Percentiles rank a stretch among this genome's conserved stretches.
Evolutionary conservation across 2,888 invertebrate species (phyloP).

Genomic region (Morpho helenor): DNA sequence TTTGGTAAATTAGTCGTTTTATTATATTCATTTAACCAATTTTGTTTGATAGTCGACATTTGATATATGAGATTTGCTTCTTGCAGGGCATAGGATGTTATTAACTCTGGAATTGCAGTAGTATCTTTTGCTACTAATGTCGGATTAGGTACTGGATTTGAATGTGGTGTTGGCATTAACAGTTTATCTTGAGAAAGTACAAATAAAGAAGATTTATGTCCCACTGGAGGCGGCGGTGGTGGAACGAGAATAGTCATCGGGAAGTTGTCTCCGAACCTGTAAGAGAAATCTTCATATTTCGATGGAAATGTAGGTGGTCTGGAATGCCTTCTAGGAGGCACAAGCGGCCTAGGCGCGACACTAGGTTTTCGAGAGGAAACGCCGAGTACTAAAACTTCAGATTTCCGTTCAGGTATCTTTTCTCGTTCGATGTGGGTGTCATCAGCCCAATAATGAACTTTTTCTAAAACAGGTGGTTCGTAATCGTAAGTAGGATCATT

Average conservation of each 20-base stretch:
- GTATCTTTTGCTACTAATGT: constrained; percentile 38
- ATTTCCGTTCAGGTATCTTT: constrained; percentile 78
- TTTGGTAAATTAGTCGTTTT: constrained; percentile 46
- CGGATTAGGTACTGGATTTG: constrained; percentile 34
- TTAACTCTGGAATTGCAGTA: constrained; percentile 37
- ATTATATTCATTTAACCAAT: constrained; percentile 59
- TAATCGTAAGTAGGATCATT: constrained; percentile 93
- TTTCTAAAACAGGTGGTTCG: constrained; percentile 88
- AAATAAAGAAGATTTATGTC: constrained; percentile 44
- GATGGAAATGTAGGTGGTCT: constrained; percentile 41
- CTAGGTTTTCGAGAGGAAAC: constrained; percentile 84
- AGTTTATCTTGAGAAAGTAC: constrained; percentile 47
- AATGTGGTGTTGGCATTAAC: constrained; percentile 33
- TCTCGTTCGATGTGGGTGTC: constrained; percentile 80
- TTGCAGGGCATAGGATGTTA: constrained; percentile 76
- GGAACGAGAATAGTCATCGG: constrained; percentile 85
- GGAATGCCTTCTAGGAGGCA: constrained; percentile 40
- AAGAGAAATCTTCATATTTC: constrained; percentile 73
- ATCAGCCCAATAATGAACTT: constrained; percentile 90
- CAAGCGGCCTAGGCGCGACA: constrained; percentile 64
- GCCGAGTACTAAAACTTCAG: constrained; percentile 84
- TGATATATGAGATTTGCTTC: constrained; percentile 83
- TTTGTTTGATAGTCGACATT: constrained; percentile 75
- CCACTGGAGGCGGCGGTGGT: constrained; percentile 79
- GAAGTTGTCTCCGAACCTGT: constrained; percentile 73